Evolutionary conservation across 2,113 vertebrate species (phyloP).

Genomic region (Odocoileus hemionus): DNA sequence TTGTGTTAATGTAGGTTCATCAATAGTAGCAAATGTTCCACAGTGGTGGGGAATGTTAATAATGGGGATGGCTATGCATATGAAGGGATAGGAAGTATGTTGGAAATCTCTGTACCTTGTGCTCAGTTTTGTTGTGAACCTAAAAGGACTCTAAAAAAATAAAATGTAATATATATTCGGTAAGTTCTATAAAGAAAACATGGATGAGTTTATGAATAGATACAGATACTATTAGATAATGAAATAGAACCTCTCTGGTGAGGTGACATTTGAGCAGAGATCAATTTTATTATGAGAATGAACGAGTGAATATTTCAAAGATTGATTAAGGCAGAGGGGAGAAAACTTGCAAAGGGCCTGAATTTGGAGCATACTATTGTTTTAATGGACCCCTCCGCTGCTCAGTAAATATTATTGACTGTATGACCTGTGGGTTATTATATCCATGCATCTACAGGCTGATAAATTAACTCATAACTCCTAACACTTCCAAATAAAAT

Average conservation of each 20-base stretch:
- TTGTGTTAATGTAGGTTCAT: neutral
- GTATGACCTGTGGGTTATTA: neutral
- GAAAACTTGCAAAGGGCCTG: accelerated
- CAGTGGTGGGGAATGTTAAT: neutral
- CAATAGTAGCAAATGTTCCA: neutral
- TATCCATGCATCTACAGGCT: neutral
- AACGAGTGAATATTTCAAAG: neutral
- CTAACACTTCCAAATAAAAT: constrained; percentile 16
- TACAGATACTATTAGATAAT: neutral
- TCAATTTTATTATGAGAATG: neutral
- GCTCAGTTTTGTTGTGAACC: neutral
- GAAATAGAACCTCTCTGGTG: neutral
- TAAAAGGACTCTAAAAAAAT: neutral
- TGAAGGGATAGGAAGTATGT: neutral
- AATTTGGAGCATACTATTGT: neutral
- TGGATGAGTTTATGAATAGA: neutral
- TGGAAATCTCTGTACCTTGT: neutral
- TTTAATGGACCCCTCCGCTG: neutral
- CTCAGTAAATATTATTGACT: neutral
- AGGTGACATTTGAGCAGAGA: neutral
- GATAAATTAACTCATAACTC: constrained; percentile 17
- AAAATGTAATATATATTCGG: neutral
- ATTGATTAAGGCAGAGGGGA: neutral
- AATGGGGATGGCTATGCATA: neutral
- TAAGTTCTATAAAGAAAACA: neutral